Percentiles rank a stretch among this genome's conserved stretches.
phyloP scores from a whole-genome alignment of 1,140 invertebrate genomes.

The Ips typographus region DNA sequence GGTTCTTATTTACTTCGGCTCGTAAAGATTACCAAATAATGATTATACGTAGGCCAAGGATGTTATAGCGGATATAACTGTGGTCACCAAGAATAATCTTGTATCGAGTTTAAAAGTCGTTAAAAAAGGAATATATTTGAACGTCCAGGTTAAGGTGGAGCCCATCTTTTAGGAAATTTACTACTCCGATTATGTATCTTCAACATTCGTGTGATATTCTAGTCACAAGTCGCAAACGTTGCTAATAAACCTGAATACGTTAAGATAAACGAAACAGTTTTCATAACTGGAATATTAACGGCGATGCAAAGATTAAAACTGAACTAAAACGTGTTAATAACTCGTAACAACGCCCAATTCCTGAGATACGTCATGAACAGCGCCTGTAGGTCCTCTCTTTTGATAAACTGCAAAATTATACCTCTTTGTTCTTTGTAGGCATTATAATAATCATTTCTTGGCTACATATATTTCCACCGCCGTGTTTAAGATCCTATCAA shows the following conservation, averaged over 20 bases:
- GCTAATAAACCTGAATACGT: no score
- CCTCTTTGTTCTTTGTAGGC: slow-evolving; percentile 26
- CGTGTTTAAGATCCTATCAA: slow-evolving; percentile 27
- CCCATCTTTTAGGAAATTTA: neutral
- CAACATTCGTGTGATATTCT: no score
- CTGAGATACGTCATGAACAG: slow-evolving; percentile 12
- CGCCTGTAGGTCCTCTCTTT: slow-evolving; percentile 20
- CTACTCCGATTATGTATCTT: no score
- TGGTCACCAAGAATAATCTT: slow-evolving; percentile 1
- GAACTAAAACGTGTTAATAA: slow-evolving; percentile 28
- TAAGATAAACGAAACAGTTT: no score
- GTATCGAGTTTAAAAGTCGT: neutral
- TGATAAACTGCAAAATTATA: slow-evolving; percentile 35
- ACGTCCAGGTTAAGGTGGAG: neutral
- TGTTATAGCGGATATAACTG: slow-evolving; percentile 17
- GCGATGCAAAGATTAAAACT: neutral
- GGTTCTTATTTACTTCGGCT: slow-evolving; percentile 31
- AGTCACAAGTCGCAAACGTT: no score
- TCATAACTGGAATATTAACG: no score
- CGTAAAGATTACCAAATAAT: slow-evolving; percentile 36
- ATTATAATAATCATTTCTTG: slow-evolving; percentile 22
- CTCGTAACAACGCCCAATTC: slow-evolving; percentile 20
- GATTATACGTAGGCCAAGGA: slow-evolving; percentile 23
- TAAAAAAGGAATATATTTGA: neutral
- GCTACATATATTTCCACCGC: slow-evolving; percentile 20